These are phyloP conservation scores for Folsomia manolachei DNA, from an alignment of 2,888 invertebrate genomes.

Conservation along the genomic window DNA sequence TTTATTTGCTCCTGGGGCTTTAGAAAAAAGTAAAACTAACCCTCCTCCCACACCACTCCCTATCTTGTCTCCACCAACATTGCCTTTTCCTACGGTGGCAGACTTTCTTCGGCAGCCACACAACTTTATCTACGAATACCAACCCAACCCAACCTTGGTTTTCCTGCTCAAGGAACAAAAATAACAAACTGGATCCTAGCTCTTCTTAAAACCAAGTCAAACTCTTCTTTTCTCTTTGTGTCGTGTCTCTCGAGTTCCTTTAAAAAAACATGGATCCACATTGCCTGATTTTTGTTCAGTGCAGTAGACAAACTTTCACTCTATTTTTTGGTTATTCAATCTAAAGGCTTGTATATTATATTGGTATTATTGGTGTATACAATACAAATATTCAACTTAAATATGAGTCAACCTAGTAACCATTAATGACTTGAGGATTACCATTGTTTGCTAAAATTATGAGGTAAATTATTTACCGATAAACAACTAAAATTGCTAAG, in stretches of 20 bases:
- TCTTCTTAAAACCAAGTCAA: conserved; percentile 1
- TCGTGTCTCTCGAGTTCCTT: too few relatives aligned
- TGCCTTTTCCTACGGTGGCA: too few relatives aligned
- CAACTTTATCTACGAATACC: too few relatives aligned
- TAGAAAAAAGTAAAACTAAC: background rate
- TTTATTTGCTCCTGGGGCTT: conserved; percentile 16
- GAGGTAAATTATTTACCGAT: background rate
- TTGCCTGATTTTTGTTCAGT: too few relatives aligned
- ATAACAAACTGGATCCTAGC: conserved; percentile 6
- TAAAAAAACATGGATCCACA: too few relatives aligned
- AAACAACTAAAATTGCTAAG: background rate
- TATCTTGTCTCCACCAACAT: background rate
- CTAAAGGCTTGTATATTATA: background rate
- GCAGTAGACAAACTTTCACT: background rate
- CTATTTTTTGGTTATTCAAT: background rate
- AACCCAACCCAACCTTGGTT: too few relatives aligned
- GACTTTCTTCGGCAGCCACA: too few relatives aligned
- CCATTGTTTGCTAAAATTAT: background rate
- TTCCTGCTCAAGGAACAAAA: background rate
- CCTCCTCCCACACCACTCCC: background rate
- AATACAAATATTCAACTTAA: background rate
- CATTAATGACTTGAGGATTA: too few relatives aligned
- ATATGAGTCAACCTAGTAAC: too few relatives aligned
- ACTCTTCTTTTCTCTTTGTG: background rate
- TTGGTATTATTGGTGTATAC: background rate